Percentiles rank a stretch among this genome's conserved stretches.
Conservation (phyloP, 2,797 vertebrate genomes). For the Pitangus sulphuratus region DNA sequence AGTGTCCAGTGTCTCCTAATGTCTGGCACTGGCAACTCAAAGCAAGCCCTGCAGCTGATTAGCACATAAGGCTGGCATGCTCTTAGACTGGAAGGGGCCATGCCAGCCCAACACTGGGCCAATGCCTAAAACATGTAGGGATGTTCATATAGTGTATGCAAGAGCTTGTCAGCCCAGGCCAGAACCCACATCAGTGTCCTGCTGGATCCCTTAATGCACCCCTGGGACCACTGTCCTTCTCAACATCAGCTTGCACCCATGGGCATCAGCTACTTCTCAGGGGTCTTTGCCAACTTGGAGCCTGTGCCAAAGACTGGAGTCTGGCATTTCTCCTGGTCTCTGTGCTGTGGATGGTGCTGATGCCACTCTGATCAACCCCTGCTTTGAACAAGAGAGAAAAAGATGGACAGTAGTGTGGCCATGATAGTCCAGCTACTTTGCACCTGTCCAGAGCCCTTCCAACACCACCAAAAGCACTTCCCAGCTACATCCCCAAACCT, state of each 20-base stretch:
- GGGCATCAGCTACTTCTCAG: neutral
- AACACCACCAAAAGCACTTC: neutral
- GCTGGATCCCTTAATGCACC: neutral
- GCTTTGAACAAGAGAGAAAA: neutral
- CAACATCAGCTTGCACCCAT: neutral
- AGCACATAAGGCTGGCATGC: neutral
- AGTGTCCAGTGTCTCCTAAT: fast-evolving
- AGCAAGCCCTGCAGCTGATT: neutral
- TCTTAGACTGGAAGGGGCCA: neutral
- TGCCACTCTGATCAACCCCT: neutral
- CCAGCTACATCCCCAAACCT: neutral
- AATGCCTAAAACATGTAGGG: neutral
- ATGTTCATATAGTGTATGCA: neutral
- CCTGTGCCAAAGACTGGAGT: neutral
- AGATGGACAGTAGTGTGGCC: neutral
- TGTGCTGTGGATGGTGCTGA: neutral
- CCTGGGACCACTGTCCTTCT: neutral
- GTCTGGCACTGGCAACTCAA: neutral
- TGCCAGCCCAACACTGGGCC: neutral
- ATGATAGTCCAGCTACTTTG: neutral
- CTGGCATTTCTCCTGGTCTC: neutral
- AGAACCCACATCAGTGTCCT: neutral
- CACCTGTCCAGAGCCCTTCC: neutral
- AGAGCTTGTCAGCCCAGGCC: neutral
- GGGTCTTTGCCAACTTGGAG: neutral